Conservation (phyloP, 92 coral and sea anemone genomes). For the Nematostella vectensis region DNA sequence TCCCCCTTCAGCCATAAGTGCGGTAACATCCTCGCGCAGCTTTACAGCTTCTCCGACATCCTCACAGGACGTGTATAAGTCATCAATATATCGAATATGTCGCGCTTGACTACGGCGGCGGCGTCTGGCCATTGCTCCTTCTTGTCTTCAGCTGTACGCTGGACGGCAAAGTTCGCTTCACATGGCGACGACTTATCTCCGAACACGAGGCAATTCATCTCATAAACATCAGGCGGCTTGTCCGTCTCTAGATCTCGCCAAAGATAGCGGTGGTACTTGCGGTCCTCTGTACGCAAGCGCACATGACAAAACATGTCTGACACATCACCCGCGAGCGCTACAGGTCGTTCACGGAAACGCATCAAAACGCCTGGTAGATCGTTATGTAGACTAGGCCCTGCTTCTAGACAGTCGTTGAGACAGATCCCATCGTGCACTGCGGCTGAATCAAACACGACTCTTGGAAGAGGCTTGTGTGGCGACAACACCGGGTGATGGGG, state of each 20-base stretch:
- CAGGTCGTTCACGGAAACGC: constrained; percentile 8
- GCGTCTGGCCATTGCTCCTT: constrained; percentile 5
- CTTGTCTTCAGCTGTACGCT: constrained; percentile 7
- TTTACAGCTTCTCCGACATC: no score
- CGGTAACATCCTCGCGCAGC: constrained; percentile 7
- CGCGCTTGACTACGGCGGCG: constrained; percentile 4
- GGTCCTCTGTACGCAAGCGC: constrained; percentile 11
- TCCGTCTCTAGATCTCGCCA: constrained; percentile 18
- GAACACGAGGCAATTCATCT: constrained; percentile 15
- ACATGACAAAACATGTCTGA: constrained; percentile 25
- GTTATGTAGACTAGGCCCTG: constrained; percentile 24
- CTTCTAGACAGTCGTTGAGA: constrained; percentile 21
- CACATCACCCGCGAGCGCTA: constrained; percentile 25
- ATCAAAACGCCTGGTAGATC: constrained; percentile 11
- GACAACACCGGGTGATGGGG: constrained; percentile 38
- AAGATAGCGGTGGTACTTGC: constrained; percentile 13
- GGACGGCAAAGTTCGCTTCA: constrained; percentile 7
- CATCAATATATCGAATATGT: no score
- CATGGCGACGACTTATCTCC: constrained; percentile 7
- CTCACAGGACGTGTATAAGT: no score
- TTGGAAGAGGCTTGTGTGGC: constrained; percentile 9
- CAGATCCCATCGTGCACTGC: constrained; percentile 5
- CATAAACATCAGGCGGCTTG: constrained; percentile 7
- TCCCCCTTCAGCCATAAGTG: constrained; percentile 38
- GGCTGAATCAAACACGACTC: constrained; percentile 40